Percentiles rank a stretch among this genome's conserved stretches.
These are phyloP conservation scores for Tringa solitaria DNA, from an alignment of 2,113 vertebrate genomes.

Conservation along the genomic window DNA sequence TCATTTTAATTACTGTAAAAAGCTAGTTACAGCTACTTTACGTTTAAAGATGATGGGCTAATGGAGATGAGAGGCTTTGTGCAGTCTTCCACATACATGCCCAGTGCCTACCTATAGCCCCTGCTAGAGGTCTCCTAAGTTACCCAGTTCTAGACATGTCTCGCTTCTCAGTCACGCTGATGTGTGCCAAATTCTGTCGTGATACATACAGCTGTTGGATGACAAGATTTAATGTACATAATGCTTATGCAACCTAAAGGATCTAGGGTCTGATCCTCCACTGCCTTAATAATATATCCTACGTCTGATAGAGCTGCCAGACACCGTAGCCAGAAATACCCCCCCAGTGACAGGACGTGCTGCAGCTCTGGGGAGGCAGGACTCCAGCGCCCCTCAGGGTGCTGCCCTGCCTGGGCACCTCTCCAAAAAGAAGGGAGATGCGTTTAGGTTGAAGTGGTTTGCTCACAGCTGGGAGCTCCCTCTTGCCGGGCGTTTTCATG, in stretches of 20 bases:
- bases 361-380: too few relatives aligned
- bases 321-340: rapidly evolving
- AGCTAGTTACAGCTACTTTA: not conserved
- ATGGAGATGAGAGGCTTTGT: not conserved
- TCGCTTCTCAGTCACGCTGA: not conserved
- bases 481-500: rapidly evolving
- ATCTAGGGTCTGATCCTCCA: not conserved
- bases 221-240: not conserved
- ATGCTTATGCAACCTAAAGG: not conserved
- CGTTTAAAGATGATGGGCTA: not conserved
- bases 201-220: not conserved
- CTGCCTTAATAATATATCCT: not conserved
- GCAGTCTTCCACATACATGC: rapidly evolving
- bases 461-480: not conserved
- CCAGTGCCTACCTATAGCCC: not conserved
- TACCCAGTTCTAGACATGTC: rapidly evolving
- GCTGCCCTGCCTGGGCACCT: not conserved
- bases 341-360: rapidly evolving
- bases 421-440: not conserved
- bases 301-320: not conserved
- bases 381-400: rapidly evolving
- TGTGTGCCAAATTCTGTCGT: slow-evolving; percentile 41
- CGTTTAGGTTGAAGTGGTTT: rapidly evolving
- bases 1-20: not conserved
- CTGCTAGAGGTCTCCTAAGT: not conserved